Conservation (phyloP, 2,113 vertebrate genomes). For the Sinocyclocheilus anophthalmus region DNA sequence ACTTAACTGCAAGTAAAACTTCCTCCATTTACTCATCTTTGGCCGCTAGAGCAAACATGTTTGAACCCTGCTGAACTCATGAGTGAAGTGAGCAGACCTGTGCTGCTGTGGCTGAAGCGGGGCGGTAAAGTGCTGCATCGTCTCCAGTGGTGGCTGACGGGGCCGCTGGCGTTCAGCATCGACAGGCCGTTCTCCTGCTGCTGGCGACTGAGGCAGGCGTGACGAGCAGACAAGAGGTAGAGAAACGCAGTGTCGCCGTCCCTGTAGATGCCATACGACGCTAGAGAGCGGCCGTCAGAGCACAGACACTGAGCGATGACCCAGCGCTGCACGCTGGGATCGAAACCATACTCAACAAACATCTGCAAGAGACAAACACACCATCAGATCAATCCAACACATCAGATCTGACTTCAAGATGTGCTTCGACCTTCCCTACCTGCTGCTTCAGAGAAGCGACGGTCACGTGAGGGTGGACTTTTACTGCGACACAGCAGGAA, state of each 20-base stretch:
- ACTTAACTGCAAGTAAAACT: too few species aligned
- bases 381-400: background rate
- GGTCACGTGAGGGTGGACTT: slow-evolving; percentile 46
- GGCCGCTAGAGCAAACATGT: too few species aligned
- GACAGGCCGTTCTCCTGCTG: slow-evolving; percentile 77
- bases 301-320: slow-evolving; percentile 89
- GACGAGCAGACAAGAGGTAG: slow-evolving; percentile 84
- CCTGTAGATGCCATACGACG: slow-evolving; percentile 83
- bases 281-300: slow-evolving; percentile 79
- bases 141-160: slow-evolving; percentile 62
- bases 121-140: slow-evolving; percentile 77
- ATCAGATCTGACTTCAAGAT: background rate
- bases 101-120: slow-evolving; percentile 65
- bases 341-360: slow-evolving; percentile 87
- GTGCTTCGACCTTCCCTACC: slow-evolving; percentile 5
- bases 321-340: slow-evolving; percentile 91
- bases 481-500: slow-evolving; percentile 49
- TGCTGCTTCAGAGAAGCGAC: slow-evolving; percentile 56
- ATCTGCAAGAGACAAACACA: slow-evolving; percentile 71
- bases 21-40: too few species aligned
- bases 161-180: slow-evolving; percentile 54
- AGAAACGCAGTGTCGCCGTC: slow-evolving; percentile 87
- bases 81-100: slow-evolving; percentile 53
- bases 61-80: too few species aligned
- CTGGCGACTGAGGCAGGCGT: slow-evolving; percentile 75